Evolutionary conservation across 2,113 vertebrate genomes (phyloP).

Genomic region (Neogale vison): DNA sequence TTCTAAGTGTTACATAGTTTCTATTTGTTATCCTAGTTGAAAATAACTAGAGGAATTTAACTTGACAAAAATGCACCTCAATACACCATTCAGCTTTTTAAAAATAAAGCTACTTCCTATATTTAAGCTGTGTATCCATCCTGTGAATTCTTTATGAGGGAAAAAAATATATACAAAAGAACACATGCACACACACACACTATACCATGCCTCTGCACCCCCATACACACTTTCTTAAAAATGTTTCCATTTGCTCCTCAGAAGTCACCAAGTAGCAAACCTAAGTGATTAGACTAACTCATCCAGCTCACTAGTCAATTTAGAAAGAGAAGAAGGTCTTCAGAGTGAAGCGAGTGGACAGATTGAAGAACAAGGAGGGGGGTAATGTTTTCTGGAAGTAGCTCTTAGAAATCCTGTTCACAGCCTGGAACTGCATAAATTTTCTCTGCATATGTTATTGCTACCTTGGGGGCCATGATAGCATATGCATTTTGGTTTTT

Average conservation of each 20-base stretch:
- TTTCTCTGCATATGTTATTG: constrained; percentile 64
- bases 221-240: not conserved
- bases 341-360: constrained; percentile 38
- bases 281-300: constrained; percentile 55
- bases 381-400: constrained; percentile 53
- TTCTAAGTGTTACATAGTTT: constrained; percentile 12
- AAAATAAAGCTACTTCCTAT: constrained; percentile 16
- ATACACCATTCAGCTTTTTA: not conserved
- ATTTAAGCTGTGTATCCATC: not conserved
- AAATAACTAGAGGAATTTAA: constrained; percentile 47
- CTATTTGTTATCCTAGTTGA: constrained; percentile 8
- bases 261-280: constrained; percentile 52
- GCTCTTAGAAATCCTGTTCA: constrained; percentile 67
- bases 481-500: constrained; percentile 54
- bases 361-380: constrained; percentile 64
- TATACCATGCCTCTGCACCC: not conserved
- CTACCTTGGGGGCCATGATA: constrained; percentile 58
- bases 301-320: constrained; percentile 52
- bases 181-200: not conserved
- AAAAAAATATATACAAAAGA: constrained; percentile 19
- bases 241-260: constrained; percentile 12
- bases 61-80: not conserved
- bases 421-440: constrained; percentile 73
- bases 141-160: not conserved
- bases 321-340: constrained; percentile 30